Conservation (phyloP, 2,888 invertebrate species). For the Drosophila mulleri region DNA sequence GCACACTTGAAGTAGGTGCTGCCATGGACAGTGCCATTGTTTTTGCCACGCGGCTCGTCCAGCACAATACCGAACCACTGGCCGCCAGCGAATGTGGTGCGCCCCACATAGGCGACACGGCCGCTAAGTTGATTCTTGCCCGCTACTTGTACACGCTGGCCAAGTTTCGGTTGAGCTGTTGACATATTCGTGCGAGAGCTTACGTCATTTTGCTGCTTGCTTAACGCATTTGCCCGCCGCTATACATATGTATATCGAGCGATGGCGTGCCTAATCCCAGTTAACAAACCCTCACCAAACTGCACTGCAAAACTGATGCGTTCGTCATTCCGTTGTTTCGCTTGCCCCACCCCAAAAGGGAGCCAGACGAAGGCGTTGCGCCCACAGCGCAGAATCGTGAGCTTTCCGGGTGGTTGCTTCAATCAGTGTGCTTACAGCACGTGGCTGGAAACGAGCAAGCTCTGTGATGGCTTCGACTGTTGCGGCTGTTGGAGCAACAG, state of each 20-base stretch:
- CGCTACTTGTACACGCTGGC: conserved; percentile 82
- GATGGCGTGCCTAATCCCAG: conserved; percentile 61
- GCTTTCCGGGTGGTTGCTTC: conserved; percentile 25
- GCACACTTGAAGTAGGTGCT: conserved; percentile 97
- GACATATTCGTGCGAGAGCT: conserved; percentile 63
- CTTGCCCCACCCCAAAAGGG: conserved; percentile 57
- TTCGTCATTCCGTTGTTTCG: conserved; percentile 40
- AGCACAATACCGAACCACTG: conserved; percentile 98
- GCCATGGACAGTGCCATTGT: conserved; percentile 97
- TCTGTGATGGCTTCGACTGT: not conserved
- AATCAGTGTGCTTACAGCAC: conserved; percentile 11
- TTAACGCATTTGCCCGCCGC: conserved; percentile 30
- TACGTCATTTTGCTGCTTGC: conserved; percentile 66
- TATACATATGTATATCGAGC: conserved; percentile 43
- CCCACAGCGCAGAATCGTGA: conserved; percentile 61
- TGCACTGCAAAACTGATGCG: conserved; percentile 65
- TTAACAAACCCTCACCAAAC: conserved; percentile 35
- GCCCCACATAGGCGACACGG: conserved; percentile 94
- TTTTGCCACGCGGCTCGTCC: conserved; percentile 97
- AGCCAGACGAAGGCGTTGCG: not conserved
- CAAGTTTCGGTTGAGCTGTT: conserved; percentile 66
- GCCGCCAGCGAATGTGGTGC: conserved; percentile 95
- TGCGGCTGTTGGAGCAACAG: not conserved
- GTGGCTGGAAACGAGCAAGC: conserved; percentile 6
- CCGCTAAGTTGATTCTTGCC: conserved; percentile 94